Percentiles rank a stretch among this genome's conserved stretches.
Conservation (phyloP, 2,888 invertebrate species). For the Anarsia innoxiella region DNA sequence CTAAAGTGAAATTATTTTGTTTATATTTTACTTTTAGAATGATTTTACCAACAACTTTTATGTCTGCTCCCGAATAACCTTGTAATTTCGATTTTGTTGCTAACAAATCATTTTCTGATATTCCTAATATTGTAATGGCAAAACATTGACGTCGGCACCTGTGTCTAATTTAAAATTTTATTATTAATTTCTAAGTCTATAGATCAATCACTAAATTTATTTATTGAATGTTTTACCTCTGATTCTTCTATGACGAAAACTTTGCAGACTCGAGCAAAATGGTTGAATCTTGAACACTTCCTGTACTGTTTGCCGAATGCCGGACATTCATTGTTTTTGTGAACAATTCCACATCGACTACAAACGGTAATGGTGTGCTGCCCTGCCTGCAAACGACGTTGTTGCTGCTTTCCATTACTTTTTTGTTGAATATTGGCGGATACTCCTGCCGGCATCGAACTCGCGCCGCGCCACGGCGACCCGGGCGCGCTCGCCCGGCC, state of each 20-base stretch:
- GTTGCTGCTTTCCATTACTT: no score
- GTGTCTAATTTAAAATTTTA: constrained; percentile 21
- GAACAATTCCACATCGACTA: constrained; percentile 14
- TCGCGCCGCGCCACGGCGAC: no score
- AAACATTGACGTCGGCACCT: constrained; percentile 21
- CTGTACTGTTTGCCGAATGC: constrained; percentile 18
- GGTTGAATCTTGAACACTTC: constrained; percentile 14
- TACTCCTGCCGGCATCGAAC: no score
- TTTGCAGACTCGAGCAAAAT: constrained; percentile 18
- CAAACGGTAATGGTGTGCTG: no score
- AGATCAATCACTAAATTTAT: constrained; percentile 20
- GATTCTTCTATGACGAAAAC: constrained; percentile 2
- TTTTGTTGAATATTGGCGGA: no score
- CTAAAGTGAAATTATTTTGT: constrained; percentile 13
- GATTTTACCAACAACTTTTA: constrained; percentile 18
- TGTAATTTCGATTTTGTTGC: constrained; percentile 11
- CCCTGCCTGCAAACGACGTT: no score
- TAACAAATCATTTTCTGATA: constrained; percentile 13
- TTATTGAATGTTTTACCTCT: constrained; percentile 15
- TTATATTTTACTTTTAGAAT: constrained; percentile 17
- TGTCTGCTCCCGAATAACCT: constrained; percentile 18
- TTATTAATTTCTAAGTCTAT: constrained; percentile 15
- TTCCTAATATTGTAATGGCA: constrained; percentile 13
- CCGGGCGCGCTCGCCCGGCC: no score
- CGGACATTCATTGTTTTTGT: constrained; percentile 16